Evolutionary conservation across 2,888 invertebrate species (phyloP), one percentile per base, ranked within the genome.

Genomic region (Ametastegia equiseti): DNA sequence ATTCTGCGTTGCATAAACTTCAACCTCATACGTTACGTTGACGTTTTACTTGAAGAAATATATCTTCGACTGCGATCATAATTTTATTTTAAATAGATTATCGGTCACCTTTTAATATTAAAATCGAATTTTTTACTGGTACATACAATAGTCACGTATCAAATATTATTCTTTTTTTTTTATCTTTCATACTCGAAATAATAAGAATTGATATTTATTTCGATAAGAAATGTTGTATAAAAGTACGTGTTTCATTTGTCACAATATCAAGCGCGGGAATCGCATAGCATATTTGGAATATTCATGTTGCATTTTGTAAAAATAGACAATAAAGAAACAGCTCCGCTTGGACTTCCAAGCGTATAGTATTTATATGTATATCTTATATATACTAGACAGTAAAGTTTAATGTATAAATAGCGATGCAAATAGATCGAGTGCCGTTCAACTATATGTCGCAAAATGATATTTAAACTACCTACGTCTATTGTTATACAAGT

Each of bases 321-420:
- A 23, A 54, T 54, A 54, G 23, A 54, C 23, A 11, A 23, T 23
- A 23, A 23, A 54, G 54, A 54, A 54, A 54, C 0, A 23, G 11
- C 19, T 54, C 54, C 23, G 54, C 23, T 54, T 54, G 54, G 19
- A 54, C 19, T 54, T 54, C 23, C 23, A 54, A 9, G 19, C 11
- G 23, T 47, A 47, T n/a, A 15, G n/a, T 47, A 11, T 47, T 1
- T 47, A 47, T 54, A 54, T 9, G 54, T 54, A 54, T 54, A 6
- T 54, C 3, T 42, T 42, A 11, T 42, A 42, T 42, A 42, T 23
- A 54, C n/a, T 0, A n/a, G n/a, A 27, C 47, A 30, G 71, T 67
- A 67, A 19, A 71, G 47, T 45, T 71, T 23, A 27, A 71, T 71
- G 42, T 30, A 71, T 71, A 71, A 71, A 71, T 71, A 71, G 47